Conservation (phyloP, 2,797 vertebrate genomes). For the Anabacerthia variegaticeps region DNA sequence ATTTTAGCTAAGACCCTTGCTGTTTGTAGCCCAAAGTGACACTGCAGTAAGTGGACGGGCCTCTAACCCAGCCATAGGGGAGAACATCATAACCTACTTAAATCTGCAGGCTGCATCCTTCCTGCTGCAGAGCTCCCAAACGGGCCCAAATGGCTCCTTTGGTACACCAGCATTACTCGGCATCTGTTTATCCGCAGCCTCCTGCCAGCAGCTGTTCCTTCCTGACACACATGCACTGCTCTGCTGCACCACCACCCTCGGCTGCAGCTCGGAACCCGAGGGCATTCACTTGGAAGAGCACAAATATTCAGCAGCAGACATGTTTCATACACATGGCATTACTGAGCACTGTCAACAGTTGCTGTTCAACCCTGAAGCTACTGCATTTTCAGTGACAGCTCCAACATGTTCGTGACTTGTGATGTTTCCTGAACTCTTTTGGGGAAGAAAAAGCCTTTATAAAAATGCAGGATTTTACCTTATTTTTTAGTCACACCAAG, state of each 20-base stretch:
- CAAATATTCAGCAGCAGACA: background rate
- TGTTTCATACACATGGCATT: background rate
- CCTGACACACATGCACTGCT: background rate
- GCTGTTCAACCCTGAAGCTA: background rate
- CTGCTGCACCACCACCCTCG: background rate
- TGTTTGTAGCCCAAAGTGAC: background rate
- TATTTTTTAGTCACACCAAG: slow-evolving; percentile 11
- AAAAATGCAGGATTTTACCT: background rate
- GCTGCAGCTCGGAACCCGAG: background rate
- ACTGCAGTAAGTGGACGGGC: background rate
- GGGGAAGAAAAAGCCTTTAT: background rate
- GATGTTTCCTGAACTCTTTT: background rate
- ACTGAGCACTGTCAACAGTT: background rate
- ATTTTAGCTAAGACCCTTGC: background rate
- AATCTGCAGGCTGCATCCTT: background rate
- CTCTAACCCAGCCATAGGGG: slow-evolving; percentile 1
- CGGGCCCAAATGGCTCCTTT: background rate
- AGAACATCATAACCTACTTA: slow-evolving; percentile 40
- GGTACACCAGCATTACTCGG: background rate
- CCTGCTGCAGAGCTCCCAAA: slow-evolving; percentile 22
- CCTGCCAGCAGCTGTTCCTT: slow-evolving; percentile 35
- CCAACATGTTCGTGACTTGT: background rate
- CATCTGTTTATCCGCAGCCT: slow-evolving; percentile 16
- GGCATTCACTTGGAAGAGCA: background rate
- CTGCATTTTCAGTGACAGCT: background rate